Percentiles rank a stretch among this genome's conserved stretches.
Evolutionary conservation across 2,113 vertebrate species (phyloP).

Genomic region (Paralichthys olivaceus): DNA sequence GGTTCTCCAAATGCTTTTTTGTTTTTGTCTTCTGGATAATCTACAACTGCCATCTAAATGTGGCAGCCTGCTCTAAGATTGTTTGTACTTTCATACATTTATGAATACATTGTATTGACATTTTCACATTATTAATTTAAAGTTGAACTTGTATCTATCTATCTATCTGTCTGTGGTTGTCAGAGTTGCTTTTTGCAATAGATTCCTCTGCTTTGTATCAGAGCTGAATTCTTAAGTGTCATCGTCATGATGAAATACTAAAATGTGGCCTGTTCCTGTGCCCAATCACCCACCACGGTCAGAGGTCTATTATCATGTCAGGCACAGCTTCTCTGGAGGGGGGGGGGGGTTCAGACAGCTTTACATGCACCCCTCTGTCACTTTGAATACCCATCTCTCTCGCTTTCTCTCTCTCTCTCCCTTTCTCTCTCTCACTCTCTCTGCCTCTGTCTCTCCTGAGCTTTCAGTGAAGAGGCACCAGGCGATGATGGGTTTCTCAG

Average conservation of each 20-base stretch:
- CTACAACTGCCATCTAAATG: too few relatives aligned
- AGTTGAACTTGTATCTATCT: not conserved
- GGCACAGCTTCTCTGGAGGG: conserved; percentile 40
- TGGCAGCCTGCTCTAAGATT: too few relatives aligned
- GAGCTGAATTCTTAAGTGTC: conserved; percentile 20
- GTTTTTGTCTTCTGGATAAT: not conserved
- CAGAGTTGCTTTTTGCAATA: not conserved
- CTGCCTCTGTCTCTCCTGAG: conserved; percentile 6
- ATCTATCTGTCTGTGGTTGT: too few relatives aligned
- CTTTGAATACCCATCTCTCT: conserved; percentile 31
- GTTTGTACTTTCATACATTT: too few relatives aligned
- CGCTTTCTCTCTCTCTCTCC: conserved; percentile 14
- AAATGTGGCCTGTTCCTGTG: conserved; percentile 28
- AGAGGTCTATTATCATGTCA: conserved; percentile 65
- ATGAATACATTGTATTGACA: too few relatives aligned
- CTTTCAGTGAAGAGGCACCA: conserved; percentile 17
- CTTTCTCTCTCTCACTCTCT: not conserved
- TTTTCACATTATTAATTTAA: too few relatives aligned
- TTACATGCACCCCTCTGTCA: conserved; percentile 51
- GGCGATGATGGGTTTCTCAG: conserved; percentile 63
- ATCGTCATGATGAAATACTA: conserved; percentile 41
- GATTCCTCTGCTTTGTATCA: conserved; percentile 13
- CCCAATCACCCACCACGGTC: conserved; percentile 25
- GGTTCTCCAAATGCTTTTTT: not conserved
- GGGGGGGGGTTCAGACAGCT: conserved; percentile 34